These are phyloP conservation scores for Phaethornis superciliosus DNA, from an alignment of 2,113 vertebrate genomes.

Conservation along the genomic window DNA sequence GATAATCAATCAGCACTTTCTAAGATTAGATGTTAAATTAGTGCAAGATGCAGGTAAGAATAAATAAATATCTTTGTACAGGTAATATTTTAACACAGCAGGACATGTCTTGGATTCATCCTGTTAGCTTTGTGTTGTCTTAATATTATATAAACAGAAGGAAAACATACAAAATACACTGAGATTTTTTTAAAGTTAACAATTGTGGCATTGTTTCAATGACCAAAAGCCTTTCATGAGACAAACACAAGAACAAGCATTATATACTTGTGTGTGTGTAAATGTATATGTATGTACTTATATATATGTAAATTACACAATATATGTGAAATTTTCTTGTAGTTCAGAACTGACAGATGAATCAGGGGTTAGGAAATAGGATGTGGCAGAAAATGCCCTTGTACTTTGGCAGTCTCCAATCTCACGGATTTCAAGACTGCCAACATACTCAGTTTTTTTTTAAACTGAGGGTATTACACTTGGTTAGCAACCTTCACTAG, in stretches of 20 bases:
- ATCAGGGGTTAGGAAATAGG: not conserved
- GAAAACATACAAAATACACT: not conserved
- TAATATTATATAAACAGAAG: not conserved
- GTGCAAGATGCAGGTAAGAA: not conserved
- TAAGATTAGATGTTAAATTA: not conserved
- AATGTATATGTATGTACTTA: not conserved
- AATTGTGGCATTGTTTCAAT: not conserved
- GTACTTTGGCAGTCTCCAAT: not conserved
- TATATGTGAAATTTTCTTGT: not conserved
- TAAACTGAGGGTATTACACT: not conserved
- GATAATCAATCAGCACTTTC: not conserved
- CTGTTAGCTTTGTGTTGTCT: not conserved
- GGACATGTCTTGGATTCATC: not conserved
- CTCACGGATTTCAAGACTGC: not conserved
- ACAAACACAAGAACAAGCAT: not conserved
- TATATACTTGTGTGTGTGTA: not conserved
- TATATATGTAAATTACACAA: not conserved
- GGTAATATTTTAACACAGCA: not conserved
- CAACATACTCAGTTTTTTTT: not conserved
- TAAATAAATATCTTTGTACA: not conserved
- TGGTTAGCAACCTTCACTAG: not conserved
- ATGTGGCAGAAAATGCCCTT: not conserved
- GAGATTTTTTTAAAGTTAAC: not conserved
- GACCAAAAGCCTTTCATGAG: not conserved
- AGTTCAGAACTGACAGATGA: not conserved